phyloP scores from a whole-genome alignment of 2,797 vertebrate genomes.

The Galaxias olidus region DNA sequence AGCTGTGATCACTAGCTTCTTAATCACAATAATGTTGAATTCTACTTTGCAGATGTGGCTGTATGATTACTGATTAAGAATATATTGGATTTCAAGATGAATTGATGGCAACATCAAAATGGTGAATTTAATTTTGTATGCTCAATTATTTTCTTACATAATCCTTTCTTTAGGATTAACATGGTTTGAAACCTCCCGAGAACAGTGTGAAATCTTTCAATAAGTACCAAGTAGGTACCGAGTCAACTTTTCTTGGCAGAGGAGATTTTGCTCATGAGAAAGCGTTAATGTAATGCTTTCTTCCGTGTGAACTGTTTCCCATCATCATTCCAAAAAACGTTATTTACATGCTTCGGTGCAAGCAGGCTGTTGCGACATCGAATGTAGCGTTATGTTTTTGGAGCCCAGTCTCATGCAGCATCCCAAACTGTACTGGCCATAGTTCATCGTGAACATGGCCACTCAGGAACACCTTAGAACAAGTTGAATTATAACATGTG shows the following conservation, averaged over 20 bases:
- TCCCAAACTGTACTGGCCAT: slow-evolving; percentile 23
- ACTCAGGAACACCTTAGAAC: neutral
- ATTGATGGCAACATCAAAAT: neutral
- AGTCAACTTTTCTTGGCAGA: neutral
- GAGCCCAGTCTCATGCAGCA: slow-evolving; percentile 8
- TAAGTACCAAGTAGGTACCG: too few relatives aligned
- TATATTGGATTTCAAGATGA: neutral
- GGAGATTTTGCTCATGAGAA: neutral
- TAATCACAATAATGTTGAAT: neutral
- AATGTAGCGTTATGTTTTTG: neutral
- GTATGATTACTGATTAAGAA: neutral
- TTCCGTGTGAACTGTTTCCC: neutral
- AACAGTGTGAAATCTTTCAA: too few relatives aligned
- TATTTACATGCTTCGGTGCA: neutral
- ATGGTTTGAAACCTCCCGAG: too few relatives aligned
- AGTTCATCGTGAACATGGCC: neutral
- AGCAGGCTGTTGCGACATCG: neutral
- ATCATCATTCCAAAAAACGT: neutral
- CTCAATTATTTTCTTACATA: neutral
- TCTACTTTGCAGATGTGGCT: neutral
- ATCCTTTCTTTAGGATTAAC: too few relatives aligned
- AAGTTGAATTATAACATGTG: slow-evolving; percentile 9
- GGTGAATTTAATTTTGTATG: too few relatives aligned
- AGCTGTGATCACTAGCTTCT: neutral
- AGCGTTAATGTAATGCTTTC: neutral